Conservation (phyloP, 2,113 vertebrate species). For the Nematolebias whitei region DNA sequence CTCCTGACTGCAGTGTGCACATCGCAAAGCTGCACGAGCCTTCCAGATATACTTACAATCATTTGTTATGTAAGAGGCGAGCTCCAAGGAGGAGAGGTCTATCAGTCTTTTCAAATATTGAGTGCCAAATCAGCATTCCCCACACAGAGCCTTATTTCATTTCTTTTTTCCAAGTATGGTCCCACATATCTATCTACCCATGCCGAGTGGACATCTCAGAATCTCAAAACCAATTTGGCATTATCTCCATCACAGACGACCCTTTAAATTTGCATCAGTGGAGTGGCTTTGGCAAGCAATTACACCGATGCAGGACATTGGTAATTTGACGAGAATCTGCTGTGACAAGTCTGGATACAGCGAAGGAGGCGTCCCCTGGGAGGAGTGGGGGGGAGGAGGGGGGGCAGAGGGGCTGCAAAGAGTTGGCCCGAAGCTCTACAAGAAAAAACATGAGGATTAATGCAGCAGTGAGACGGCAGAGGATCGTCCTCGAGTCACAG, state of each 20-base stretch:
- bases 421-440: conserved; percentile 18
- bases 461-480: conserved; percentile 11
- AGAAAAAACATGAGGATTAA: conserved; percentile 36
- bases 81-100: conserved; percentile 40
- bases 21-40: conserved; percentile 28
- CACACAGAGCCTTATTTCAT: conserved; percentile 45
- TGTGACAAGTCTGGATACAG: conserved; percentile 69
- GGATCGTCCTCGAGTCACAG: conserved; percentile 26
- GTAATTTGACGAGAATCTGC: conserved; percentile 74
- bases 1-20: conserved; percentile 30
- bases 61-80: conserved; percentile 42
- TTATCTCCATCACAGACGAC: conserved; percentile 76
- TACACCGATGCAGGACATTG: conserved; percentile 73
- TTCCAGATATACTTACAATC: conserved; percentile 47
- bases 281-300: conserved; percentile 79
- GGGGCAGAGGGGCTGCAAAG: conserved; percentile 11
- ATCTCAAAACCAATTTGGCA: conserved; percentile 75
- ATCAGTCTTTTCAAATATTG: conserved; percentile 35
- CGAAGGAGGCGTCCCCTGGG: conserved; percentile 38
- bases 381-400: neutral
- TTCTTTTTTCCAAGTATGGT: conserved; percentile 44
- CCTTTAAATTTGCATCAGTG: conserved; percentile 75
- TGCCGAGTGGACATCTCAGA: conserved; percentile 69
- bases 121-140: conserved; percentile 64
- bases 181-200: conserved; percentile 61